These are phyloP conservation scores for Anguilla marmorata DNA, from an alignment of 2,797 vertebrate species.

Conservation along the genomic window DNA sequence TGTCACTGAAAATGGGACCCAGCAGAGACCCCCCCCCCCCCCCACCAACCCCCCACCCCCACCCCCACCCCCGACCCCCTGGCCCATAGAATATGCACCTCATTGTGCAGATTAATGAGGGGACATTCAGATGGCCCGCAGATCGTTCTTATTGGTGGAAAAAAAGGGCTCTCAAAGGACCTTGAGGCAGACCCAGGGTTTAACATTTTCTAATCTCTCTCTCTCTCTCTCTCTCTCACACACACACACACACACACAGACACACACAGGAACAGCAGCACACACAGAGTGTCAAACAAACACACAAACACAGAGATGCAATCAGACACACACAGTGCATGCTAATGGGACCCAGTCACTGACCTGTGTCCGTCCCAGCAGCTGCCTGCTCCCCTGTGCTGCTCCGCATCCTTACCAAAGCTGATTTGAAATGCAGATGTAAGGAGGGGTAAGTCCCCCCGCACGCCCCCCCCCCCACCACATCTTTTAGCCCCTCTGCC, in stretches of 20 bases:
- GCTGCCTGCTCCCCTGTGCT: slow-evolving; percentile 35
- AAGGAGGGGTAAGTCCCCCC: slow-evolving; percentile 9
- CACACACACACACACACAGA: not conserved
- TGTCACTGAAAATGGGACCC: slow-evolving; percentile 25
- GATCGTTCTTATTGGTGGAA: slow-evolving; percentile 30
- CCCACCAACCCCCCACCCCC: no score
- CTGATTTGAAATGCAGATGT: slow-evolving; percentile 38
- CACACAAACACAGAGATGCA: slow-evolving; percentile 24
- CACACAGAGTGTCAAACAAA: not conserved
- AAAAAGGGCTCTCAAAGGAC: slow-evolving; percentile 29
- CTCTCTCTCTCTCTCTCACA: not conserved
- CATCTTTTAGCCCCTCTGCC: not conserved
- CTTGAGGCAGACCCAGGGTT: not conserved
- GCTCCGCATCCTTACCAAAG: slow-evolving; percentile 11
- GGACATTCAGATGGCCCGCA: slow-evolving; percentile 34
- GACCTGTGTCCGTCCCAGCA: slow-evolving; percentile 35
- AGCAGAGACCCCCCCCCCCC: slow-evolving; percentile 11
- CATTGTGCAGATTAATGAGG: slow-evolving; percentile 36
- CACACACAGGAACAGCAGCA: not conserved
- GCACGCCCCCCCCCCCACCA: not conserved
- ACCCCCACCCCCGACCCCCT: slow-evolving; percentile 16
- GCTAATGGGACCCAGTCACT: slow-evolving; percentile 37
- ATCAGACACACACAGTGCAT: not conserved
- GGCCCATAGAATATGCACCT: slow-evolving; percentile 31
- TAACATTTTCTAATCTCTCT: not conserved